Evolutionary conservation across 2,797 vertebrate genomes (phyloP).

Genomic region (Fratercula arctica): DNA sequence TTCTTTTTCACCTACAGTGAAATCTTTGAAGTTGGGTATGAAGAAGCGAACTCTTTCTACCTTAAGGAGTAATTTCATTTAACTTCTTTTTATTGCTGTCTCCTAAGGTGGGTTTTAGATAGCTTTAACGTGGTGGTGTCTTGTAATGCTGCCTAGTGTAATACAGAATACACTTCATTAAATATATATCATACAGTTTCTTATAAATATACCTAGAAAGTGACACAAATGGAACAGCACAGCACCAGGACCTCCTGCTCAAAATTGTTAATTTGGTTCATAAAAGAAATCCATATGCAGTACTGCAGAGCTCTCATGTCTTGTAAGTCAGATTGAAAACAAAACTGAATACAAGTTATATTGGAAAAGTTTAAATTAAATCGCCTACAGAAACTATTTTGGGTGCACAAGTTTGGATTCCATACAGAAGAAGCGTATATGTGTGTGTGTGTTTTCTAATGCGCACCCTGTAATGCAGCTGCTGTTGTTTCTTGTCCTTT

Average conservation of each 20-base stretch:
- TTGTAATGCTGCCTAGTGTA: not conserved
- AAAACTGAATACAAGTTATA: not conserved
- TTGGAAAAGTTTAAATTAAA: not conserved
- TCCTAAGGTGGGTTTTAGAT: not conserved
- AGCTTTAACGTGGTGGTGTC: not conserved
- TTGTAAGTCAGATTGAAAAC: not conserved
- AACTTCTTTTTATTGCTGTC: not conserved
- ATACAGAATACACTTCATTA: not conserved
- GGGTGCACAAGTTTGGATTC: not conserved
- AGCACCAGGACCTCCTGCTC: not conserved
- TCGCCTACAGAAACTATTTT: not conserved
- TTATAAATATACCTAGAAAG: not conserved
- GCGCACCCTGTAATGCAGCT: not conserved
- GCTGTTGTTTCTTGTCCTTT: not conserved
- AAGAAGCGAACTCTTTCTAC: not conserved
- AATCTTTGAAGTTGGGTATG: not conserved
- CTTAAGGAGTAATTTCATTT: constrained; percentile 2
- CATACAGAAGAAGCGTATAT: not conserved
- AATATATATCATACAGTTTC: not conserved
- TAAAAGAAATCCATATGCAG: not conserved
- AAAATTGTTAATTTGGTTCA: not conserved
- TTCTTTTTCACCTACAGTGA: not conserved
- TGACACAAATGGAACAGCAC: not conserved
- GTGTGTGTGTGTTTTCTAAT: not conserved
- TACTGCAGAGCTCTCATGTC: not conserved